Conservation (phyloP, 2,888 invertebrate species). For the Limulus polyphemus region DNA sequence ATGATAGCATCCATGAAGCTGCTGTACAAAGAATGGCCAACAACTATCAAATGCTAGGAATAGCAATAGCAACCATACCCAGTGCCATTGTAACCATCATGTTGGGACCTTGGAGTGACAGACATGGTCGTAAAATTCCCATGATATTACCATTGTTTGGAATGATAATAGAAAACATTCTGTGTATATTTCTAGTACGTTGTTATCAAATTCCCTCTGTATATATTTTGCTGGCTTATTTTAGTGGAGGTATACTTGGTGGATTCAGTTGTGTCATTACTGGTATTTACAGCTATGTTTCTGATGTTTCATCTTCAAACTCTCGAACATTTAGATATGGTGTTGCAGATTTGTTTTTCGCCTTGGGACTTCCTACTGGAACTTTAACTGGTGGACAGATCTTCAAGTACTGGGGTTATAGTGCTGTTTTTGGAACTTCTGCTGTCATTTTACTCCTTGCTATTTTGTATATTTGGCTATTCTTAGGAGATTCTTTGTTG, state of each 20-base stretch:
- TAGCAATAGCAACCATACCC: no score
- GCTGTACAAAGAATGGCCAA: no score
- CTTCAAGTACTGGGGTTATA: slow-evolving; percentile 8
- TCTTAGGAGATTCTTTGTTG: no score
- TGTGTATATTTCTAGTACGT: slow-evolving; percentile 9
- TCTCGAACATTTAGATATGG: slow-evolving; percentile 12
- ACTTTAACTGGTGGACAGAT: slow-evolving; percentile 12
- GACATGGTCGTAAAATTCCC: slow-evolving; percentile 19
- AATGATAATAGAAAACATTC: slow-evolving; percentile 9
- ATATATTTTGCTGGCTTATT: slow-evolving; percentile 9
- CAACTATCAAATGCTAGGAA: no score
- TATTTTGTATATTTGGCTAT: slow-evolving; percentile 1
- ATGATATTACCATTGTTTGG: slow-evolving; percentile 14
- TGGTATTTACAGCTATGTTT: slow-evolving; percentile 13
- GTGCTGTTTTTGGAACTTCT: slow-evolving; percentile 5
- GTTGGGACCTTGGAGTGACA: slow-evolving; percentile 22
- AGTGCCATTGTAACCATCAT: slow-evolving; percentile 10
- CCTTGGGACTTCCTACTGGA: slow-evolving; percentile 49
- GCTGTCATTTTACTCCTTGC: slow-evolving; percentile 6
- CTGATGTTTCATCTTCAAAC: slow-evolving; percentile 12
- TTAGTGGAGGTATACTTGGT: slow-evolving; percentile 9
- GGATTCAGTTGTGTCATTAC: slow-evolving; percentile 14
- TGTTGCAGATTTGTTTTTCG: slow-evolving; percentile 39
- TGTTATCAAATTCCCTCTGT: slow-evolving; percentile 10
- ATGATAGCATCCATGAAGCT: no score